These are phyloP conservation scores for Cyclargus thomasi DNA, from an alignment of 1,140 invertebrate genomes.

Conservation along the genomic window DNA sequence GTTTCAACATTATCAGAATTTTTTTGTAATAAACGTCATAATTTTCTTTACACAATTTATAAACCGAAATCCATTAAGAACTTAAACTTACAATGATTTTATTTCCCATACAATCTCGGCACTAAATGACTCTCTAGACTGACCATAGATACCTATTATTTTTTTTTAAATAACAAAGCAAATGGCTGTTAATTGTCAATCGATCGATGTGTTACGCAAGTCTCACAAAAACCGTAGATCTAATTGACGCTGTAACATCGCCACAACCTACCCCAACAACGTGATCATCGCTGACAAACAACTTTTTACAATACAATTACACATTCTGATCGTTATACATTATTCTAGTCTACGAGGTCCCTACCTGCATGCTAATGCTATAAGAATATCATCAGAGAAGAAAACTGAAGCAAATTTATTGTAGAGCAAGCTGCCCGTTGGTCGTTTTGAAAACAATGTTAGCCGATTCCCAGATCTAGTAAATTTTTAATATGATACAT, in stretches of 20 bases:
- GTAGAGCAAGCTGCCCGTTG: background rate
- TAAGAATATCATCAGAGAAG: background rate
- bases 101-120: too few species aligned
- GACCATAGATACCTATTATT: background rate
- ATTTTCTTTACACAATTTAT: too few species aligned
- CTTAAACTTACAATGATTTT: too few species aligned
- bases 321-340: background rate
- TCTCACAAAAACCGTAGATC: background rate
- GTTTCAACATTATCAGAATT: too few species aligned
- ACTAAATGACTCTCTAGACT: background rate
- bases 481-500: too few species aligned
- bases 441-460: too few species aligned
- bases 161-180: background rate
- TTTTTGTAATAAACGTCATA: too few species aligned
- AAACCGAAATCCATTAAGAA: too few species aligned
- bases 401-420: background rate
- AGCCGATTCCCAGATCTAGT: too few species aligned
- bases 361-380: background rate
- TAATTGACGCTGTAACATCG: background rate
- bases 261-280: background rate
- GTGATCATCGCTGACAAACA: background rate
- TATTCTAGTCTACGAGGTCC: background rate
- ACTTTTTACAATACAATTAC: background rate
- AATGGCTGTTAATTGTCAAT: background rate
- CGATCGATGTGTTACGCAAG: background rate